Base-by-base conservation (phyloP, 2,113 vertebrate species). In the Phodopus roborovskii region DNA sequence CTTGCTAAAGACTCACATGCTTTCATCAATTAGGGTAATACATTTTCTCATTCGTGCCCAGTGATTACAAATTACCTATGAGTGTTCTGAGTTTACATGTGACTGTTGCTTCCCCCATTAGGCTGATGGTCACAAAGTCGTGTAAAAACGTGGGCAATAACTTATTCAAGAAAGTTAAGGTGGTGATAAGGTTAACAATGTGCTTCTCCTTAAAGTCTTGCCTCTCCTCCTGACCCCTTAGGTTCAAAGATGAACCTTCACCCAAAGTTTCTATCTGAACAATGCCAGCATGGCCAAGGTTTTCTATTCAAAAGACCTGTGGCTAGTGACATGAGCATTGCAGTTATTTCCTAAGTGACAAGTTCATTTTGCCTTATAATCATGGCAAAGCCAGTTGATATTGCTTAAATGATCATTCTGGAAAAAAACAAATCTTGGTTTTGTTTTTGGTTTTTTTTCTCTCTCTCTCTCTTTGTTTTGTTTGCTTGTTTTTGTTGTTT, bases 21-120 rank as follows among this genome's bases (percentile, higher is more conserved):
- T 68, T 96, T 97, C 92, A 97, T 94, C 94, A 48, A 77, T 20
- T 94, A 93, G 60, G 82, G 97, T 11, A 97, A 97, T 60, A 96
- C 93, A 73, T 93, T 93, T 95, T 88, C 8, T 50, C 58, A 53
- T 36, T 9, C 86, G 1, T 66, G 28, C 89, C 92, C 58, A 56
- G 4, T 74, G 74, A 68, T 39, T 39, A 53, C 75, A 39, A 56
- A 45, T 20, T 11, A 5, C 33, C 92, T 96, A 78, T 87, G 82
- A 89, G 94, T 91, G 68, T 82, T 36, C 83, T 96, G 97, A 97
- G 95, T 97, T 89, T 97, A 9, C 16, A 95, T 53, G 88, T 95
- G 73, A 68, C 77, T 79, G 58, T 78, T 82, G 9, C 92, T 94
- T 94, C 64, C 30, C 30, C 85, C 85, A 10, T n/a, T 48, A 73